phyloP scores from a whole-genome alignment of 2,888 invertebrate species.

The Papilio elwesi region DNA sequence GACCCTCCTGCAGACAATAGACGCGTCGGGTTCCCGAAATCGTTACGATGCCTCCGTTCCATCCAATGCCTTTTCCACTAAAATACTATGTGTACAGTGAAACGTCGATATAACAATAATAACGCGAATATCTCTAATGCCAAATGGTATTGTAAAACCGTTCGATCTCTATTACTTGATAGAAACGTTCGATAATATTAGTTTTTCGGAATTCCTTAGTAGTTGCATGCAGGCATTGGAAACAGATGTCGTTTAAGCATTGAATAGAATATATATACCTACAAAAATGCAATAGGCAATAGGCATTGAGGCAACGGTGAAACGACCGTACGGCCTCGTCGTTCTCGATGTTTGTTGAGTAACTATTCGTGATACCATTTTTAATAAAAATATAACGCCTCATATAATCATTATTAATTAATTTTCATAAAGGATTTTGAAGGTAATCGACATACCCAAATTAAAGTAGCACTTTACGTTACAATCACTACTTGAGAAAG shows the following conservation, averaged over 20 bases:
- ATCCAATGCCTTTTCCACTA: not conserved
- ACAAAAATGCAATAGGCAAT: conserved; percentile 7
- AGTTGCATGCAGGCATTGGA: too few relatives aligned
- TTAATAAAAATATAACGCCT: not conserved
- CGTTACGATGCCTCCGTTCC: not conserved
- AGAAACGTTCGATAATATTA: too few relatives aligned
- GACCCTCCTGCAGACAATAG: conserved; percentile 25
- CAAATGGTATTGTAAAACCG: not conserved
- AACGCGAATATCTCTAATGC: not conserved
- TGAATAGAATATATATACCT: too few relatives aligned
- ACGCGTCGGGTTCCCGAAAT: conserved; percentile 18
- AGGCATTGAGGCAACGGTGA: conserved; percentile 38
- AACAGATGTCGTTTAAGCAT: too few relatives aligned
- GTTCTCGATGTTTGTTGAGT: conserved; percentile 61
- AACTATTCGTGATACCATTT: conserved; percentile 76
- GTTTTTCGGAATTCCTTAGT: too few relatives aligned
- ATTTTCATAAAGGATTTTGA: too few relatives aligned
- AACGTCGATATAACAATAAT: not conserved
- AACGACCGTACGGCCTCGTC: conserved; percentile 59
- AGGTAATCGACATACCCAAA: too few relatives aligned
- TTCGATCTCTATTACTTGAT: too few relatives aligned
- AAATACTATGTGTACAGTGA: not conserved
- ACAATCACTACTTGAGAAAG: too few relatives aligned
- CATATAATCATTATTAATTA: too few relatives aligned
- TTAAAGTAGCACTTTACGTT: too few relatives aligned